Percentiles rank a stretch among this genome's conserved stretches.
Evolutionary conservation across 92 coral and sea anemone genomes (phyloP).

Genomic region (Bergia sp.): DNA sequence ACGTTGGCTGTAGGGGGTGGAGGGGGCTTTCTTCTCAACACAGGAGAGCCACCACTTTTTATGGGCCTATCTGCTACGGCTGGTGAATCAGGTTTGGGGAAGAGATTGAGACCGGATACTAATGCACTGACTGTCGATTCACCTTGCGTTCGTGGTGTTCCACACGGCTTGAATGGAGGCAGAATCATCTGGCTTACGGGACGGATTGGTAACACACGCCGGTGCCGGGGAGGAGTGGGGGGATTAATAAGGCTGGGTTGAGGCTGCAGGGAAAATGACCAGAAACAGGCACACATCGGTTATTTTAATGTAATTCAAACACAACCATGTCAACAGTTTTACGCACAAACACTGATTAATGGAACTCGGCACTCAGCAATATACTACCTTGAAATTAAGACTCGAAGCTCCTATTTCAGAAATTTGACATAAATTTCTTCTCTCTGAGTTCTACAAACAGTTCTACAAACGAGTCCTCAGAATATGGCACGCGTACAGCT

Average conservation of each 20-base stretch:
- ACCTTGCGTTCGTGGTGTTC: constrained; percentile 62
- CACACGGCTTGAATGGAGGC: constrained; percentile 52
- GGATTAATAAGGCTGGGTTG: constrained; percentile 74
- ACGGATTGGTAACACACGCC: constrained; percentile 72
- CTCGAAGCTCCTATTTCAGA: too few relatives aligned
- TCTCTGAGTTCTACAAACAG: too few relatives aligned
- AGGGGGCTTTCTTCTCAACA: constrained; percentile 79
- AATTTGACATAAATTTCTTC: too few relatives aligned
- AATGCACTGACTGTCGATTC: constrained; percentile 68
- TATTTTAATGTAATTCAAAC: neutral
- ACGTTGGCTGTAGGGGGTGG: constrained; percentile 61
- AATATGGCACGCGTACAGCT: too few relatives aligned
- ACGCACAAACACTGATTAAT: neutral
- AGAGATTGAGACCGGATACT: constrained; percentile 75
- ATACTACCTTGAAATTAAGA: too few relatives aligned
- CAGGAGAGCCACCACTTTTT: constrained; percentile 62
- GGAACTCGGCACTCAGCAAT: neutral
- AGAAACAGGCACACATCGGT: neutral
- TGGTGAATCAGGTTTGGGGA: constrained; percentile 58
- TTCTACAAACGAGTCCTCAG: too few relatives aligned
- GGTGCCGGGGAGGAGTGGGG: constrained; percentile 91
- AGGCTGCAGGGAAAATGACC: constrained; percentile 44
- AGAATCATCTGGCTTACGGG: constrained; percentile 85
- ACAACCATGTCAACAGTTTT: neutral
- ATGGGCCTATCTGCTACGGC: constrained; percentile 50